Evolutionary conservation across 2,113 vertebrate species (phyloP).

Genomic region (Glaucomys volans): DNA sequence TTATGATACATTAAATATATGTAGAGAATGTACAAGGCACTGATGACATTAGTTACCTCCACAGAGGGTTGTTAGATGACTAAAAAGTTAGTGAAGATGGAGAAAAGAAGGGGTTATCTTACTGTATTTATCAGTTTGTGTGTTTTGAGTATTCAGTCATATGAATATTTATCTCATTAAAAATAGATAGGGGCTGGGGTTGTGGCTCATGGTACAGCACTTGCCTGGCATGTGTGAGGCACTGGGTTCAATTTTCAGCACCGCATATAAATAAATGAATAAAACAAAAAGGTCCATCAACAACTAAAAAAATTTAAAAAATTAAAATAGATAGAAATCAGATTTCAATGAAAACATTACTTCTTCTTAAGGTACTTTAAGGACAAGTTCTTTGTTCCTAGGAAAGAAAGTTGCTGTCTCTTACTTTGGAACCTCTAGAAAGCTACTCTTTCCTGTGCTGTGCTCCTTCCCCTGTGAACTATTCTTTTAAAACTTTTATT

Average conservation of each 20-base stretch:
- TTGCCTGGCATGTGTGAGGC: too few relatives aligned
- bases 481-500: neutral
- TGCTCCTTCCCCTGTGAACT: neutral
- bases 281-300: too few relatives aligned
- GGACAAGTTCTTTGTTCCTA: neutral
- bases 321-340: conserved; percentile 32
- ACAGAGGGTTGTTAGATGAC: neutral
- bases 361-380: neutral
- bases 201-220: too few relatives aligned
- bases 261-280: too few relatives aligned
- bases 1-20: neutral
- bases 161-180: neutral
- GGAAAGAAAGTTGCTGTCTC: neutral
- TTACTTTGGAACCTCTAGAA: neutral
- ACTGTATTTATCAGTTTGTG: neutral
- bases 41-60: neutral
- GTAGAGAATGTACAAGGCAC: neutral
- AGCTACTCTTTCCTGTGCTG: neutral
- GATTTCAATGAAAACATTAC: neutral
- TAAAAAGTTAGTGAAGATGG: neutral
- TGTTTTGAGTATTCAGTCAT: neutral
- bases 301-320: too few relatives aligned
- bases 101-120: neutral
- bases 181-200: too few relatives aligned
- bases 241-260: too few relatives aligned